These are phyloP conservation scores for Papilio gigon DNA, from an alignment of 2,888 invertebrate species.

Conservation along the genomic window DNA sequence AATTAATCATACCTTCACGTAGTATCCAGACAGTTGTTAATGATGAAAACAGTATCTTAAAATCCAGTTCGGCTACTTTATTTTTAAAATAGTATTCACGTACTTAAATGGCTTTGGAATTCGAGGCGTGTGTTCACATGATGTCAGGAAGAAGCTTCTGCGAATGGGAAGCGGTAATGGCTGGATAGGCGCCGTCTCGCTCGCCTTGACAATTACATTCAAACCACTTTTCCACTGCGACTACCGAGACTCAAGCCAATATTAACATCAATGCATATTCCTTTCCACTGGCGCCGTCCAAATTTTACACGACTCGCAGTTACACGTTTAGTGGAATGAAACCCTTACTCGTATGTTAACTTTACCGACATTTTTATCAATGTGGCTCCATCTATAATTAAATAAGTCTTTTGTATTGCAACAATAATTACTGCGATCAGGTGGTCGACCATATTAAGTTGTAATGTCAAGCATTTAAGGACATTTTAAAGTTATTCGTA, in stretches of 20 bases:
- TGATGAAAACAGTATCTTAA: slow-evolving; percentile 6
- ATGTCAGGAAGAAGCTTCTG: slow-evolving; percentile 37
- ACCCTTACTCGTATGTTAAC: slow-evolving; percentile 18
- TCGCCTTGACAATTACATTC: slow-evolving; percentile 42
- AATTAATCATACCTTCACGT: neutral
- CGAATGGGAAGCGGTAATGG: slow-evolving; percentile 42
- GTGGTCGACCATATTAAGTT: slow-evolving; percentile 37
- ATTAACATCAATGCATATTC: neutral
- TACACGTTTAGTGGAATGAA: neutral
- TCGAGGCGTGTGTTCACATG: slow-evolving; percentile 17
- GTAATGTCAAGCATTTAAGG: slow-evolving; percentile 25
- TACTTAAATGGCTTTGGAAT: slow-evolving; percentile 16
- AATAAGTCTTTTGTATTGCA: slow-evolving; percentile 37
- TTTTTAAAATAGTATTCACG: slow-evolving; percentile 21
- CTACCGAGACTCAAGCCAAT: neutral
- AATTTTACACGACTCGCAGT: neutral
- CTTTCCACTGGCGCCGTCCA: too few species aligned
- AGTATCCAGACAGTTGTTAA: neutral
- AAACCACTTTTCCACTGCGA: neutral
- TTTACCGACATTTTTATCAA: slow-evolving; percentile 40
- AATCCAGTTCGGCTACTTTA: slow-evolving; percentile 8
- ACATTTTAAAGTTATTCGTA: slow-evolving; percentile 5
- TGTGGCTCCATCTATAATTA: slow-evolving; percentile 38
- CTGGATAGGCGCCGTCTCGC: slow-evolving; percentile 48
- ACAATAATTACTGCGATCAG: slow-evolving; percentile 31